A percentile compares a stretch with the other conserved stretches of the same genome.
Conservation (phyloP, 2,888 invertebrate genomes). For the Thereva unica region DNA sequence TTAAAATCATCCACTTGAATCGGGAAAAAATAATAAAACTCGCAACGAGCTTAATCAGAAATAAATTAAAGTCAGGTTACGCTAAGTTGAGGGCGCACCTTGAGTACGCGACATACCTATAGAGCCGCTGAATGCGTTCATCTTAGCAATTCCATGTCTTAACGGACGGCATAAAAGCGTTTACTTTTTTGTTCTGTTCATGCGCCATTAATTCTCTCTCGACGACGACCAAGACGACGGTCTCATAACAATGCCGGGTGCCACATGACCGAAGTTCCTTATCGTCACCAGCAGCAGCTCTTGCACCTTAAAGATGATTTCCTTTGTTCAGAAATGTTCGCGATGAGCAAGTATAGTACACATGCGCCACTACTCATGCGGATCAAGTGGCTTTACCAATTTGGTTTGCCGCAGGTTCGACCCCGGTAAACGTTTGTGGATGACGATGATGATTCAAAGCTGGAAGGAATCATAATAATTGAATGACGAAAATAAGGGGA, state of each 20-base stretch:
- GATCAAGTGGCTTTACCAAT: conserved; percentile 3
- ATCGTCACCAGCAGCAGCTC: not conserved
- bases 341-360: not conserved
- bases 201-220: conserved; percentile 6
- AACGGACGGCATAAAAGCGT: too few relatives aligned
- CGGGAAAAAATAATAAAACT: too few relatives aligned
- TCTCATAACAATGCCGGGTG: not conserved
- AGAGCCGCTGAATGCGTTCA: too few relatives aligned
- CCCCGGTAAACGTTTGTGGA: not conserved
- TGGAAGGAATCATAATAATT: not conserved
- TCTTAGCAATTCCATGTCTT: too few relatives aligned
- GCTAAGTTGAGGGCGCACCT: conserved; percentile 10
- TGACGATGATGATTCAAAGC: not conserved
- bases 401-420: conserved; percentile 2
- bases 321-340: not conserved
- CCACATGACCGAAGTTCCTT: conserved; percentile 9
- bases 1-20: too few relatives aligned
- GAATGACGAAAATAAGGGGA: not conserved
- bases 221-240: not conserved
- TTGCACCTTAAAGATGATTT: conserved; percentile 3
- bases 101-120: not conserved
- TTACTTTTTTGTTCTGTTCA: not conserved
- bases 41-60: not conserved
- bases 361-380: not conserved
- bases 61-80: not conserved